phyloP scores from a whole-genome alignment of 2,888 invertebrate species.

The Sacculina carcini region DNA sequence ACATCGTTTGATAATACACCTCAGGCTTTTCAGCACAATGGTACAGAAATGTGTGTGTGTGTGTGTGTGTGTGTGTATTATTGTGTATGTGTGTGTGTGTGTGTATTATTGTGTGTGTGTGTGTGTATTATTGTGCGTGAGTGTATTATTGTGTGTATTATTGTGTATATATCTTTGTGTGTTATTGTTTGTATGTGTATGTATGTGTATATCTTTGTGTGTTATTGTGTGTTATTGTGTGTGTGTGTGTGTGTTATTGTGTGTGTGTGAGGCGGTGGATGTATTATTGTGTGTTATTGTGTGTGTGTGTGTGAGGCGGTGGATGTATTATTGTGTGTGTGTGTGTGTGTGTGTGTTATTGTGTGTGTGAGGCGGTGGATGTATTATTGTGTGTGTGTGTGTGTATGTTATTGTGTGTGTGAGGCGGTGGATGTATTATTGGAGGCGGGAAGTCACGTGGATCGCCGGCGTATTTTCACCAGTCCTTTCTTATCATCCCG shows the following conservation, averaged over 20 bases:
- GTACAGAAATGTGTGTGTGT: too few relatives aligned
- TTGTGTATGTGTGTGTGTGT: background rate
- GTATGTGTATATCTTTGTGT: background rate
- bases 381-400: background rate
- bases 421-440: too few relatives aligned
- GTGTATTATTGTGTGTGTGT: background rate
- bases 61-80: background rate
- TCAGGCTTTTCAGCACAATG: too few relatives aligned
- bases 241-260: background rate
- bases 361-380: background rate
- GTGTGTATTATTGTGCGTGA: background rate
- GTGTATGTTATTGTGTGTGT: too few relatives aligned
- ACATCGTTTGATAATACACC: too few relatives aligned
- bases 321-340: background rate
- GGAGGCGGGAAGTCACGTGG: too few relatives aligned
- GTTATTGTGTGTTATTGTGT: background rate
- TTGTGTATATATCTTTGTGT: too few relatives aligned
- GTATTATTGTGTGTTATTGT: too few relatives aligned
- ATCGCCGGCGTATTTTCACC: background rate
- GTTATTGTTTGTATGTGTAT: background rate
- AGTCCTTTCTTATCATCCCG: too few relatives aligned
- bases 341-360: slow-evolving; percentile 1
- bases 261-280: background rate
- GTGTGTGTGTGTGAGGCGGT: background rate
- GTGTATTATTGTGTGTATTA: too few relatives aligned